phyloP scores from a whole-genome alignment of 1,140 invertebrate species.

The Stegodyphus dumicola region DNA sequence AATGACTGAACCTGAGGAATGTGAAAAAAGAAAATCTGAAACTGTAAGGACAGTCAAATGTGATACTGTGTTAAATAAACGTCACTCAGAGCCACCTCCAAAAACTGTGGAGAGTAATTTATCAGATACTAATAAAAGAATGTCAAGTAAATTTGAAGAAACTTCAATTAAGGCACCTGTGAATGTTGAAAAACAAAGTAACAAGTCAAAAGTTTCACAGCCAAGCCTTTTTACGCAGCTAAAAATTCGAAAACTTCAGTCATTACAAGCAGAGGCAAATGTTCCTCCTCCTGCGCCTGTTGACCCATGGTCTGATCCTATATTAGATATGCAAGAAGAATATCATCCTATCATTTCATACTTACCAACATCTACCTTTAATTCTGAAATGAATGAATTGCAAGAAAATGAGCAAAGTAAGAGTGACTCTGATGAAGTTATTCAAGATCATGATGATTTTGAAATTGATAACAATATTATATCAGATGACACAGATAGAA shows the following conservation, averaged over 20 bases:
- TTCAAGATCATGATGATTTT: too few species aligned
- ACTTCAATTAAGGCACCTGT: not conserved
- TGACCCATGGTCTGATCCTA: slow-evolving; percentile 62
- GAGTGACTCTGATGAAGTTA: not conserved
- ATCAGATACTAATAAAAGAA: slow-evolving; percentile 17
- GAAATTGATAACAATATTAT: not conserved
- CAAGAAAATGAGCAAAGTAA: not conserved
- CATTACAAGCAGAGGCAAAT: slow-evolving; percentile 29
- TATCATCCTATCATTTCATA: slow-evolving; percentile 44
- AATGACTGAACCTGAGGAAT: not conserved
- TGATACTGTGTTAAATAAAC: slow-evolving; percentile 1
- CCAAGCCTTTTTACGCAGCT: slow-evolving; percentile 60
- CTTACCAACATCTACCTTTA: not conserved
- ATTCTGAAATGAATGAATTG: not conserved
- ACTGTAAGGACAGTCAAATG: not conserved
- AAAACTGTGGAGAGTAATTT: slow-evolving; percentile 3
- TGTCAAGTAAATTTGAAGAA: slow-evolving; percentile 42
- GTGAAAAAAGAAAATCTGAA: not conserved
- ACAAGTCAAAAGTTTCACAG: slow-evolving; percentile 16
- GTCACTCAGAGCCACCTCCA: slow-evolving; percentile 47
- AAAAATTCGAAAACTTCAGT: slow-evolving; percentile 59
- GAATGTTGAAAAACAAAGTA: slow-evolving; percentile 1
- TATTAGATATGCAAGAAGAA: slow-evolving; percentile 58
- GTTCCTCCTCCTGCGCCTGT: not conserved
- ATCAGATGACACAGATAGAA: not conserved